Conservation (phyloP, 2,888 invertebrate species). For the Nephrotoma appendiculata region DNA sequence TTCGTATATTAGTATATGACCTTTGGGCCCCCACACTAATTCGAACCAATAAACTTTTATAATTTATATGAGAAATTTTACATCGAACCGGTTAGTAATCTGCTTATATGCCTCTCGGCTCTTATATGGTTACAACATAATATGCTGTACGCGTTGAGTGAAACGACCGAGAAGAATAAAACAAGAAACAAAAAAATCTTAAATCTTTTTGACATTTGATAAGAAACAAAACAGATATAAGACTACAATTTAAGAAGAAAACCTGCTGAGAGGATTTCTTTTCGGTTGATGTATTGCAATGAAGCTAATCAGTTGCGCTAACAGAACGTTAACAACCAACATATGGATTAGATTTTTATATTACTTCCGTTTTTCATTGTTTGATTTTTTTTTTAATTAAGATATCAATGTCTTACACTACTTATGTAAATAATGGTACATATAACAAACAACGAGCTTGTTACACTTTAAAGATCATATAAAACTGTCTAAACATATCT, state of each 20-base stretch:
- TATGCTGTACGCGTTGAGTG: not conserved
- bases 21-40: not conserved
- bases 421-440: not conserved
- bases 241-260: not conserved
- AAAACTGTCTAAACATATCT: not conserved
- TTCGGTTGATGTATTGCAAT: not conserved
- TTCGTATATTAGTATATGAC: not conserved
- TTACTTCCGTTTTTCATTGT: not conserved
- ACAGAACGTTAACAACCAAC: not conserved
- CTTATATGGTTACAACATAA: not conserved
- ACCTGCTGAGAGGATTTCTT: not conserved
- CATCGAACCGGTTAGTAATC: not conserved
- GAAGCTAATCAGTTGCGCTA: not conserved
- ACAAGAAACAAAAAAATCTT: not conserved
- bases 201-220: not conserved
- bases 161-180: not conserved
- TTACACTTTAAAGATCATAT: not conserved
- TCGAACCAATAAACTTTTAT: not conserved
- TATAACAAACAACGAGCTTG: not conserved
- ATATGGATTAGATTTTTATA: not conserved
- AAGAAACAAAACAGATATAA: not conserved
- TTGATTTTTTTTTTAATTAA: not conserved
- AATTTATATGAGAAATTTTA: not conserved
- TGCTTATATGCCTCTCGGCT: not conserved
- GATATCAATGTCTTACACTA: not conserved